phyloP scores from a whole-genome alignment of 2,797 vertebrate genomes.

The Phaenicophaeus curvirostris region DNA sequence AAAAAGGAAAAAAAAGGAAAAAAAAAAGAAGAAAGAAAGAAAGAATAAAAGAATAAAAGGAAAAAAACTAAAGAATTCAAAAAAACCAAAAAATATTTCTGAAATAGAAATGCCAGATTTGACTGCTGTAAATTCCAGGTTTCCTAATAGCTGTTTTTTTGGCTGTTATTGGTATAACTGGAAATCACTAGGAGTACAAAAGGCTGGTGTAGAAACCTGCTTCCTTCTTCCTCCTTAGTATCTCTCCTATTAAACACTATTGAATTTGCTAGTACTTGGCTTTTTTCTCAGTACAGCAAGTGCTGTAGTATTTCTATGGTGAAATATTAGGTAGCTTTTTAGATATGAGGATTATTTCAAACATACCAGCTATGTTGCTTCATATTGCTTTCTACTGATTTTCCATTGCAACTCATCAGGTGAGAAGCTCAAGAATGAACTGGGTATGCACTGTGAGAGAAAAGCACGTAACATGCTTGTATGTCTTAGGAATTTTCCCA shows the following conservation, averaged over 20 bases:
- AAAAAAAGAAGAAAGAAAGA: too few relatives aligned
- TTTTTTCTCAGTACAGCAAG: not conserved
- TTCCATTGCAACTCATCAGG: not conserved
- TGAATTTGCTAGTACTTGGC: not conserved
- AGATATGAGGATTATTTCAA: not conserved
- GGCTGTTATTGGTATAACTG: not conserved
- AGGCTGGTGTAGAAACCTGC: not conserved
- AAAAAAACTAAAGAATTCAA: not conserved
- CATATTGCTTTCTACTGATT: not conserved
- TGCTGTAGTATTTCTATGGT: not conserved
- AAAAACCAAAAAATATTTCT: not conserved
- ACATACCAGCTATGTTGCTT: not conserved
- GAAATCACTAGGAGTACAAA: not conserved
- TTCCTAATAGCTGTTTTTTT: not conserved
- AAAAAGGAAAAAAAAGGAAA: too few relatives aligned
- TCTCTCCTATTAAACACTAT: not conserved
- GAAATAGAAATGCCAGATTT: not conserved
- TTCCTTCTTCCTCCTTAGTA: not conserved
- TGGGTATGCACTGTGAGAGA: not conserved
- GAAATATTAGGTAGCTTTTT: not conserved
- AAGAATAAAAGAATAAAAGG: too few relatives aligned
- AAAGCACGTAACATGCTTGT: not conserved
- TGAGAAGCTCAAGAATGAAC: not conserved
- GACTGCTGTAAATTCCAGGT: not conserved
- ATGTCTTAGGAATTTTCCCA: not conserved